Base-by-base conservation (phyloP, 2,888 invertebrate species). In the Cistogaster globosa region DNA sequence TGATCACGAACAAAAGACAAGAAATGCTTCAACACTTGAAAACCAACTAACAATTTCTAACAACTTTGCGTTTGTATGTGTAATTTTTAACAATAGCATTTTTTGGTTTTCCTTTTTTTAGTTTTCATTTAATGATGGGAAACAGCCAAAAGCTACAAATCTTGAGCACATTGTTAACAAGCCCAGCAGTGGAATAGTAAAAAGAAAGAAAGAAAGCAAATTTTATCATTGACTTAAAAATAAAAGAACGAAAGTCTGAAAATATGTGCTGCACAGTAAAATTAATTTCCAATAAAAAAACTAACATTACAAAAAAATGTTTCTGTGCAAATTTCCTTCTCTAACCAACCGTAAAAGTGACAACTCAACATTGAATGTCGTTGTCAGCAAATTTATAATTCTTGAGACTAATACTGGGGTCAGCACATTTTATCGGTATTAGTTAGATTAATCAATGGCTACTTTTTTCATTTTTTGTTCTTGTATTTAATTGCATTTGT, bases 1-100 rank as follows among this genome's bases (percentile, higher is more conserved):
- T 76, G 62, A 57, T 82, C 16, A 53, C 45, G 6, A 63, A 76
- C 76, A 76, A 65, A 77, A 77, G 67, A 58, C 48, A 68, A 58
- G 42, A 57, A 57, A 53, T 53, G 18, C 20, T n/a, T 16, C 14
- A 57, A 67, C 72, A 74, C 74, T 80, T 62, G 67, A 32, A 74
- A 65, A 32, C 48, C 53, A 62, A 62, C 77, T 45, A 71, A 78
- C 53, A 69, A 69, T 63, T 71, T 45, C 53, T 53, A 68, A 57
- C 20, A 79, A 57, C 7, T 68, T 60, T 68, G 42, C 12, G 42
- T 51, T 22, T 45, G 14, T 69, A 32, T 20, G 14, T 63, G 4
- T 45, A 75, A 62, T 48, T 58, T 48, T 63, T 51, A 75, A 81
- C 62, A 69, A 63, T 38, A 57, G 38, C 22, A 74, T 51, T 63